Base-by-base conservation (phyloP, 2,797 vertebrate species). In the Hippoglossus hippoglossus region DNA sequence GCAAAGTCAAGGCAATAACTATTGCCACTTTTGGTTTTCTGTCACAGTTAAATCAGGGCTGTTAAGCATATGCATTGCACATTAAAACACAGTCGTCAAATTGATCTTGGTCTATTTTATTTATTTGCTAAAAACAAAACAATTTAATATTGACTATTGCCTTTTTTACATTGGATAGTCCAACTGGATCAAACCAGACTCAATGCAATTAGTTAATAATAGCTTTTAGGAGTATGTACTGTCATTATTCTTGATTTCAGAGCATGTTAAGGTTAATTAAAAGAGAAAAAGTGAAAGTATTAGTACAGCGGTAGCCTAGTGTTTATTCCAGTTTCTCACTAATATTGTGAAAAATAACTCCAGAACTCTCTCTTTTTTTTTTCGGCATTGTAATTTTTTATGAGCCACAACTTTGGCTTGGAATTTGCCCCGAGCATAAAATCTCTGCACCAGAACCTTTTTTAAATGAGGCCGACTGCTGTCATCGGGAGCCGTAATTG, bases 401-500 rank as follows among this genome's bases (percentile, higher is more conserved):
- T 68, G 39, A 71, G 51, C 34, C 52, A 26, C 55, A 67, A 36
- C 25, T 77, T 39, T 72, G 63, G 34, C 41, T 69, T n/a, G 25
- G 54, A 69, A 86, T 64, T 81, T 25, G 61, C 73, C 69, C 16
- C 9, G 4, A 60, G 79, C 64, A 31, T 60, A 53, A 79, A 66
- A 75, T 60, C 56, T 21, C 7, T 1, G 9, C 62, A 72, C 4
- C 0, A 58, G 31, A 67, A 50, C 34, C 52, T 76, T 71, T 77
- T 82, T 78, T 34, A 77, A 81, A 85, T 70, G 61, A 78, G 47
- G 57, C 54, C 6, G 19, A 51, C 52, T 63, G 54, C 71, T 21
- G 26, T 81, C 61, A 77, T 34, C 65, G 55, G 52, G 69, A 77
- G 59, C 44, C 36, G n/a, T 75, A 84, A 81, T 73, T 85, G 68